These are phyloP conservation scores for Diorhabda sublineata DNA, from an alignment of 1,140 invertebrate genomes.

Conservation along the genomic window DNA sequence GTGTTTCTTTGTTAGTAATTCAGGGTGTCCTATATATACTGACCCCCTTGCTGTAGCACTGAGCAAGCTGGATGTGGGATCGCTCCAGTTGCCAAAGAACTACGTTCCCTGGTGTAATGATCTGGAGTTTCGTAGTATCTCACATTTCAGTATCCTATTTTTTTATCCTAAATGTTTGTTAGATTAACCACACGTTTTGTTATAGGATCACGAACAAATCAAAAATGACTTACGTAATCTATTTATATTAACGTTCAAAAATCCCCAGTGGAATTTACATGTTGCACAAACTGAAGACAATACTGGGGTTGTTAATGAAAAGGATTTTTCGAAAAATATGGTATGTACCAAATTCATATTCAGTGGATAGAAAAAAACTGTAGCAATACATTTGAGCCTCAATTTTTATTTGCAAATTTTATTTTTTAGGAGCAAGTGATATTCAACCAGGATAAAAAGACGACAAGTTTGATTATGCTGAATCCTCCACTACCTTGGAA, in stretches of 20 bases:
- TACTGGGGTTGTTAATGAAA: constrained; percentile 30
- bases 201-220: constrained; percentile 48
- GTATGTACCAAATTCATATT: constrained; percentile 33
- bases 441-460: constrained; percentile 49
- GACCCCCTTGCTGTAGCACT: no score
- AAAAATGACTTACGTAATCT: constrained; percentile 59
- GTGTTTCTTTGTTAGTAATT: no score
- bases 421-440: constrained; percentile 53
- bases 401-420: background rate
- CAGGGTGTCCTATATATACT: no score
- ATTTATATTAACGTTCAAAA: constrained; percentile 63
- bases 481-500: constrained; percentile 64
- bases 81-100: no score
- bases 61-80: no score
- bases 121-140: no score
- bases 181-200: constrained; percentile 20
- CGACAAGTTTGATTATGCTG: constrained; percentile 53
- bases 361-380: no score
- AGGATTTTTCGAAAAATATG: constrained; percentile 44
- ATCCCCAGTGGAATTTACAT: constrained; percentile 65
- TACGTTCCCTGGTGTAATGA: no score
- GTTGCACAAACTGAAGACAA: constrained; percentile 51
- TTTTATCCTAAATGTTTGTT: no score
- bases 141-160: no score
- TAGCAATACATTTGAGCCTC: no score